Conservation (phyloP, 1,140 invertebrate species). For the Heliconius nattereri region DNA sequence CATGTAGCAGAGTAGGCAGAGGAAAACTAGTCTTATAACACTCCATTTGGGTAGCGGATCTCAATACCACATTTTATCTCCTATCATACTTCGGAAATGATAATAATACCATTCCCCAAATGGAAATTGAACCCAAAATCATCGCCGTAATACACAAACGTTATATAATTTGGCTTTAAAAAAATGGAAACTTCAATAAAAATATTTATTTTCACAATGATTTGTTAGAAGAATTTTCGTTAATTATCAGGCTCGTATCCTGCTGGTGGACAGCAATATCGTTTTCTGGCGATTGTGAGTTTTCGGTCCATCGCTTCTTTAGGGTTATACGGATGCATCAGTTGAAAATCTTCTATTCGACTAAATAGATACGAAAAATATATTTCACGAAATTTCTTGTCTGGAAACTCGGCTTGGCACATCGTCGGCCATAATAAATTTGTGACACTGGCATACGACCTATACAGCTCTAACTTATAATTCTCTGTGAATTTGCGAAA, state of each 20-base stretch:
- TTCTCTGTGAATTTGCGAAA: constrained; percentile 55
- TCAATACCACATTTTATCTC: too few species aligned
- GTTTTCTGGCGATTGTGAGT: constrained; percentile 44
- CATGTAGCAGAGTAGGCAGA: too few species aligned
- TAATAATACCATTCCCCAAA: too few species aligned
- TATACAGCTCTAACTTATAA: constrained; percentile 60
- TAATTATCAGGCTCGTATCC: constrained; percentile 41
- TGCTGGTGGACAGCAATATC: constrained; percentile 57
- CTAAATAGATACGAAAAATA: constrained; percentile 67
- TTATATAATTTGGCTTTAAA: background rate
- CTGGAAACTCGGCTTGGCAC: constrained; percentile 65
- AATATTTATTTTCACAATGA: background rate
- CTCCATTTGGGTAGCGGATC: too few species aligned
- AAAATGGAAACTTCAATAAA: background rate
- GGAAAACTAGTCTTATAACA: too few species aligned
- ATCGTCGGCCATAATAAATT: constrained; percentile 71
- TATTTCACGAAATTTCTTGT: constrained; percentile 71
- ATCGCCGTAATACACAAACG: too few species aligned
- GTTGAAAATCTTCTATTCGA: constrained; percentile 57
- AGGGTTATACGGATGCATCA: constrained; percentile 69
- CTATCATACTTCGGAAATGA: too few species aligned
- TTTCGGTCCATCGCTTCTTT: constrained; percentile 55
- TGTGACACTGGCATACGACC: constrained; percentile 59
- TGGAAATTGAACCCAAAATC: too few species aligned
- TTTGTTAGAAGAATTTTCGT: background rate